Evolutionary conservation across 1,140 invertebrate species (phyloP).

Genomic region (Samia ricini): DNA sequence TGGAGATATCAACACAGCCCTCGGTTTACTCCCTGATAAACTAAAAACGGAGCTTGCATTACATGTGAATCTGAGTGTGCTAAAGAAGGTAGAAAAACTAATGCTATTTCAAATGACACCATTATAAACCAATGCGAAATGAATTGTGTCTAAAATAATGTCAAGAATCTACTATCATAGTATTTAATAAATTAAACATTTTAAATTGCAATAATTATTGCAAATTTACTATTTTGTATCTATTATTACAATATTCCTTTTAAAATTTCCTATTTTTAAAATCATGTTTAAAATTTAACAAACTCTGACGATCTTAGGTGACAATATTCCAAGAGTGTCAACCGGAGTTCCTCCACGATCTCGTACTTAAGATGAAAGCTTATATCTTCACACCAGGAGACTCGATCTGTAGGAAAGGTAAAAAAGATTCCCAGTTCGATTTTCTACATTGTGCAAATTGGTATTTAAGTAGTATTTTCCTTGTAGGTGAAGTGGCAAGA

Average conservation of each 20-base stretch:
- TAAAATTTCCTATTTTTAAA: no score
- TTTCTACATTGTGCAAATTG: background rate
- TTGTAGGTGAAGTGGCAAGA: constrained; percentile 87
- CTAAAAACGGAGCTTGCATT: constrained; percentile 97
- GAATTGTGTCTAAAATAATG: no score
- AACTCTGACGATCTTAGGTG: constrained; percentile 77
- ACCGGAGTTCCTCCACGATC: constrained; percentile 96
- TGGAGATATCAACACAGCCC: constrained; percentile 95
- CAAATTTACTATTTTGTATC: background rate
- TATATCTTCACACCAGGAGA: constrained; percentile 98
- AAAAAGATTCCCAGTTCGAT: background rate
- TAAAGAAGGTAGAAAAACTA: constrained; percentile 91
- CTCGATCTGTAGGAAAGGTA: constrained; percentile 95
- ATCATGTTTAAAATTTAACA: background rate
- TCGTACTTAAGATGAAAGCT: constrained; percentile 98
- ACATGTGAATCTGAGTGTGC: constrained; percentile 95
- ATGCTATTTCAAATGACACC: background rate
- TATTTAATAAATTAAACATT: no score
- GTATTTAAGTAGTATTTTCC: constrained; percentile 13
- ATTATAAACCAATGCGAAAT: no score
- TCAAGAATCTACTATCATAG: no score
- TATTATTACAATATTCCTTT: background rate
- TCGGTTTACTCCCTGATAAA: constrained; percentile 96
- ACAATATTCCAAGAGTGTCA: constrained; percentile 96
- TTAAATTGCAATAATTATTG: background rate